A percentile compares a stretch with the other conserved stretches of the same genome.
These are phyloP conservation scores for Chironomus striatipennis DNA, from an alignment of 1,140 invertebrate species.

Conservation along the genomic window DNA sequence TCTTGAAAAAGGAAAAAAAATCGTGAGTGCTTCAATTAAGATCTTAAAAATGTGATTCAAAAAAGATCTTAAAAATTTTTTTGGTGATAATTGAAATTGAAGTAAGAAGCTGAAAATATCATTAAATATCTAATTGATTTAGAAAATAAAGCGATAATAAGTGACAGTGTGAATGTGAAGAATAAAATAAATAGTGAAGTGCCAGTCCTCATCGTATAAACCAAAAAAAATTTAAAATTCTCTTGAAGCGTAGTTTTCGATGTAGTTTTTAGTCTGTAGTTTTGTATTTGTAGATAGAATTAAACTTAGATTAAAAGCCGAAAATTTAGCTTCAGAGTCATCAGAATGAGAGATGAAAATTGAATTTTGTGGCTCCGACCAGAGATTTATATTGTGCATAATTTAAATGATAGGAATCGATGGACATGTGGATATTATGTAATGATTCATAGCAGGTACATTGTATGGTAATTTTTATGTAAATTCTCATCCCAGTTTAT, in stretches of 20 bases:
- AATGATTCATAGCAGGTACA: background rate
- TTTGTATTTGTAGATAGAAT: background rate
- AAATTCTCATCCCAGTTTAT: background rate
- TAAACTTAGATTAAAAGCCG: conserved; percentile 22
- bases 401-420: no score
- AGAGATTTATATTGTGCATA: no score
- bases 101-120: no score
- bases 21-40: background rate
- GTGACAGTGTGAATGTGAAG: no score
- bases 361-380: background rate
- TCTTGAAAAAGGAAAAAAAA: background rate
- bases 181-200: no score
- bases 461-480: background rate
- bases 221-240: background rate
- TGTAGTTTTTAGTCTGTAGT: conserved; percentile 23
- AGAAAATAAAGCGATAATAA: no score
- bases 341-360: background rate
- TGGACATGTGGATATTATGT: background rate
- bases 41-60: background rate
- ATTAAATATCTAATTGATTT: no score
- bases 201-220: no score
- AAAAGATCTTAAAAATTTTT: background rate
- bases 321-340: conserved; percentile 20
- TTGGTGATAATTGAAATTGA: background rate
- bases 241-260: conserved; percentile 19